Conservation (phyloP, 2,113 vertebrate genomes). For the Pelmatolapia mariae region DNA sequence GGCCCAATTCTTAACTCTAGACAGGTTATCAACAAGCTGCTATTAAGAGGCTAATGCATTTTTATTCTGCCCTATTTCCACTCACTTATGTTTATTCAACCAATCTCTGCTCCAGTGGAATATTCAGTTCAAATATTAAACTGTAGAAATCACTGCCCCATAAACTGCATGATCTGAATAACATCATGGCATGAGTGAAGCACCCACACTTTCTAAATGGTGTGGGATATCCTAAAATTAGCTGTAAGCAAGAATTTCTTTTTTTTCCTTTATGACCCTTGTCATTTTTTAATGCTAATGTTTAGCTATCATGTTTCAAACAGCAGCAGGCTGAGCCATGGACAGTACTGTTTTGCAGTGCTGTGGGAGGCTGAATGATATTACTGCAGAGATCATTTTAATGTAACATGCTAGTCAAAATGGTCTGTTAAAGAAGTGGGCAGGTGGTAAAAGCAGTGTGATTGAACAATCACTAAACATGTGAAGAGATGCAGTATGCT, state of each 20-base stretch:
- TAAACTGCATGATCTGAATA: background rate
- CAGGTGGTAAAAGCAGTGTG: constrained; percentile 22
- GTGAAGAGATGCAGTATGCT: constrained; percentile 15
- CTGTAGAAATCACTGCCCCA: background rate
- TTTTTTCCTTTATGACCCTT: background rate
- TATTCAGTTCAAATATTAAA: background rate
- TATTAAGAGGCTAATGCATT: background rate
- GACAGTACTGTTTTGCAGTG: background rate
- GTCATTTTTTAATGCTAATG: background rate
- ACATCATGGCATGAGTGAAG: background rate
- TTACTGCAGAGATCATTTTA: background rate
- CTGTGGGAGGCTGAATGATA: background rate
- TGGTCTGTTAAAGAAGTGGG: constrained; percentile 22
- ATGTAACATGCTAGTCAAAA: background rate
- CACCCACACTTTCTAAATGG: background rate
- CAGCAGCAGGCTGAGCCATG: background rate
- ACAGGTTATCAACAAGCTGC: background rate
- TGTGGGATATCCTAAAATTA: background rate
- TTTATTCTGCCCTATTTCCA: background rate
- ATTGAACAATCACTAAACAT: constrained; percentile 17
- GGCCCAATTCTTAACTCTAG: background rate
- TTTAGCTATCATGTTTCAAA: background rate
- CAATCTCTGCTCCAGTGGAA: background rate
- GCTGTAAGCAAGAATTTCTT: constrained; percentile 1
- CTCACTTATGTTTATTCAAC: background rate